Percentiles rank a stretch among this genome's conserved stretches.
Conservation (phyloP, 1,140 invertebrate species). For the Aphidius ervi region DNA sequence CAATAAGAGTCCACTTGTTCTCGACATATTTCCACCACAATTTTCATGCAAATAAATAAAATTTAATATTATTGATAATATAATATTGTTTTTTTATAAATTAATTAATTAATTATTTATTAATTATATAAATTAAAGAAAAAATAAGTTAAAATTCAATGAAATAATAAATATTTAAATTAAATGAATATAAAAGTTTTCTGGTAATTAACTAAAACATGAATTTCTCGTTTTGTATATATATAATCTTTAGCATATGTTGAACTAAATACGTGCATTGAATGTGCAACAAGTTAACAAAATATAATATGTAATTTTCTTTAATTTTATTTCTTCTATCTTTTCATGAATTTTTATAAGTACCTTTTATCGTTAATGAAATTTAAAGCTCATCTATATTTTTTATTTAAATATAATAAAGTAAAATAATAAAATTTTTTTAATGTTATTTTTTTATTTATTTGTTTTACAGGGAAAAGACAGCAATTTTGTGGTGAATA, state of each 20-base stretch:
- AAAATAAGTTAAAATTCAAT: conserved; percentile 1
- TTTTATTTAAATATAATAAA: too few relatives aligned
- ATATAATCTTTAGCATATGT: neutral
- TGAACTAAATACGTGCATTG: neutral
- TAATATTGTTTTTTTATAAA: too few relatives aligned
- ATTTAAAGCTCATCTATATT: neutral
- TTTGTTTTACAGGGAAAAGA: conserved; percentile 51
- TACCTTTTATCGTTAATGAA: neutral
- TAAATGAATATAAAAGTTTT: conserved; percentile 2
- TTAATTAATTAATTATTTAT: too few relatives aligned
- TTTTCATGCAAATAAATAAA: too few relatives aligned
- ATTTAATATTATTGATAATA: too few relatives aligned
- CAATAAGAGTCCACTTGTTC: conserved; percentile 8
- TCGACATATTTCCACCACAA: neutral
- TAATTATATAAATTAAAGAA: neutral
- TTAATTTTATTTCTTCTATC: neutral
- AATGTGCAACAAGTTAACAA: conserved; percentile 28
- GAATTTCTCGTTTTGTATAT: neutral
- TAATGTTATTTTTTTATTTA: neutral
- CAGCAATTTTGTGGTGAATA: conserved; percentile 46
- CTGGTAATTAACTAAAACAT: conserved; percentile 27
- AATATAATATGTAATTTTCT: neutral
- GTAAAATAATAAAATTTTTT: too few relatives aligned
- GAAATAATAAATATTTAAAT: conserved; percentile 5
- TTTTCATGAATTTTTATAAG: neutral